Conservation (phyloP, 2,797 vertebrate genomes). For the Champsocephalus esox region DNA sequence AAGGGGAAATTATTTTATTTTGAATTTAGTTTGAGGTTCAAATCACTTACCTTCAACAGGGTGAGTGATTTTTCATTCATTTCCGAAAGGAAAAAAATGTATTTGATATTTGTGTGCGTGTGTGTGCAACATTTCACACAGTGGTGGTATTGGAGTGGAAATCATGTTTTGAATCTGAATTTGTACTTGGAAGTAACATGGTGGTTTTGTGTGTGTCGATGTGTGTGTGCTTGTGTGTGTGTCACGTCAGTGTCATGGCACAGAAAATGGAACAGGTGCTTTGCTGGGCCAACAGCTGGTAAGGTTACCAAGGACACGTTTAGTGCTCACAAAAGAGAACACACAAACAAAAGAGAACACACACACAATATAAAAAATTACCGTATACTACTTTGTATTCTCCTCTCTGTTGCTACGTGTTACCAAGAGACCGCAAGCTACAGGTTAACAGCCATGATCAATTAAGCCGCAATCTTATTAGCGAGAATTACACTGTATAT, state of each 20-base stretch:
- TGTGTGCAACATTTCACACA: too few relatives aligned
- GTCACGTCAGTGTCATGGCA: conserved; percentile 21
- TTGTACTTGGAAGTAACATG: too few relatives aligned
- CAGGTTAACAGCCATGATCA: conserved; percentile 33
- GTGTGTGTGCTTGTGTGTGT: neutral
- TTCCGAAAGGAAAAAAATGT: too few relatives aligned
- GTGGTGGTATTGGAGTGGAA: too few relatives aligned
- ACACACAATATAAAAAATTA: conserved; percentile 7
- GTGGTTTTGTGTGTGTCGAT: neutral
- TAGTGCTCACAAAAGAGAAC: conserved; percentile 31
- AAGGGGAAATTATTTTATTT: too few relatives aligned
- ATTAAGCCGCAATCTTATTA: conserved; percentile 30
- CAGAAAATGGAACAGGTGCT: conserved; percentile 53
- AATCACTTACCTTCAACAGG: too few relatives aligned
- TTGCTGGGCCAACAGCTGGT: conserved; percentile 43
- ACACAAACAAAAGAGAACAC: neutral
- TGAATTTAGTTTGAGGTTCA: too few relatives aligned
- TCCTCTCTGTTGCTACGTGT: conserved; percentile 18
- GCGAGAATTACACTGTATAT: conserved; percentile 16
- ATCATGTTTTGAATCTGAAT: too few relatives aligned
- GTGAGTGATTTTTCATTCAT: too few relatives aligned
- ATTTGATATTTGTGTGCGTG: neutral
- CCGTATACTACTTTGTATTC: conserved; percentile 5
- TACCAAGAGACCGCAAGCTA: conserved; percentile 20
- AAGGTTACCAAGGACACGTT: conserved; percentile 51